Conservation (phyloP, 1,140 invertebrate species). For the Bombus difficillimus region DNA sequence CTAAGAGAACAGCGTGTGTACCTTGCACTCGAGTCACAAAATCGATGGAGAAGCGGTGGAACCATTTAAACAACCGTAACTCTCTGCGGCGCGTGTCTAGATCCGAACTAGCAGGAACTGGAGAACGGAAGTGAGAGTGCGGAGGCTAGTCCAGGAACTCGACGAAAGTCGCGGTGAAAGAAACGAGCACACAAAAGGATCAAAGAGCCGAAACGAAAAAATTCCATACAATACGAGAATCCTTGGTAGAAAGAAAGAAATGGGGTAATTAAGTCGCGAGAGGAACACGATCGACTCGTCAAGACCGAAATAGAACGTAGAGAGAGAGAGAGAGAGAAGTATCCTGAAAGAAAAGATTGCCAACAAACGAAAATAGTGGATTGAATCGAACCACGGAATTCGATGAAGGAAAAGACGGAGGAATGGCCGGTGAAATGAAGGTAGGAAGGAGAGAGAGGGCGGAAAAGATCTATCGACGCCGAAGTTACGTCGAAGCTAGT, state of each 20-base stretch:
- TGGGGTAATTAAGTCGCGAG: constrained; percentile 16
- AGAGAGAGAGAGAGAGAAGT: no score
- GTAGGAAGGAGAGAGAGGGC: background rate
- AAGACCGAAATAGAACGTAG: background rate
- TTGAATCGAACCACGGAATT: constrained; percentile 3
- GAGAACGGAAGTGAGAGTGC: background rate
- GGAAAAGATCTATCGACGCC: constrained; percentile 9
- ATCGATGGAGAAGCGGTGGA: constrained; percentile 30
- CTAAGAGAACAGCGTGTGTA: background rate
- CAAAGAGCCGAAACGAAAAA: background rate
- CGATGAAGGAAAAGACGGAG: background rate
- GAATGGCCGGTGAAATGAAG: background rate
- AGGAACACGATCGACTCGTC: background rate
- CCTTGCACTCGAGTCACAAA: constrained; percentile 29
- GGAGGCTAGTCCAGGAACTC: background rate
- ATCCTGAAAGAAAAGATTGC: background rate
- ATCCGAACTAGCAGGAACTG: background rate
- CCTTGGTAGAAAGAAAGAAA: background rate
- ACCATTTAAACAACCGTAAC: constrained; percentile 21
- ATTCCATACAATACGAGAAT: background rate
- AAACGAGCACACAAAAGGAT: constrained; percentile 4
- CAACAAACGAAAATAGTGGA: background rate
- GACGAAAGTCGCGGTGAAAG: background rate
- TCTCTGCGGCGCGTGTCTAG: background rate
- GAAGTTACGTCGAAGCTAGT: background rate